These are phyloP conservation scores for Microcebus murinus DNA, from an alignment of 2,113 vertebrate genomes.

Conservation along the genomic window DNA sequence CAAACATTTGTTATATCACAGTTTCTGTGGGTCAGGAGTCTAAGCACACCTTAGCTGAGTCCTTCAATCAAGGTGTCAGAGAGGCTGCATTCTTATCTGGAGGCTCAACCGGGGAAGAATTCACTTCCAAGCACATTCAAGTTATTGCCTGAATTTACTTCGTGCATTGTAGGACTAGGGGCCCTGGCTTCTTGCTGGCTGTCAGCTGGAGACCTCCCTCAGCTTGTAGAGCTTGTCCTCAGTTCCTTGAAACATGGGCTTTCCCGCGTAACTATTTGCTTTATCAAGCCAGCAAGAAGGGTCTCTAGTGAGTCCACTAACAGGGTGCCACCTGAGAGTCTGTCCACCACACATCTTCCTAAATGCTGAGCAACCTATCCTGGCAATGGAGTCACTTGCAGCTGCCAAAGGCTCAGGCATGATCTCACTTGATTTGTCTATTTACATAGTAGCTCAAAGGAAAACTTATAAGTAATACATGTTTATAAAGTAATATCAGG, in stretches of 20 bases:
- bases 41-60: neutral
- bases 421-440: neutral
- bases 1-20: neutral
- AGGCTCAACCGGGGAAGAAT: neutral
- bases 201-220: neutral
- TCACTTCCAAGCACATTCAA: neutral
- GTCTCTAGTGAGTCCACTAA: neutral
- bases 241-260: neutral
- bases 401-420: neutral
- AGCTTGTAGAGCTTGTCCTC: neutral
- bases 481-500: neutral
- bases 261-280: neutral
- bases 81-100: neutral
- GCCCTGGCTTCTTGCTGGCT: neutral
- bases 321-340: neutral
- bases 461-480: neutral
- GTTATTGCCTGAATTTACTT: neutral
- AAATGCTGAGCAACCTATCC: neutral
- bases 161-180: neutral
- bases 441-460: neutral
- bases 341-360: neutral
- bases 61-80: neutral
- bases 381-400: neutral
- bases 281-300: neutral
- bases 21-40: neutral